These are phyloP conservation scores for Girardinus metallicus DNA, from an alignment of 2,797 vertebrate species.

Conservation along the genomic window DNA sequence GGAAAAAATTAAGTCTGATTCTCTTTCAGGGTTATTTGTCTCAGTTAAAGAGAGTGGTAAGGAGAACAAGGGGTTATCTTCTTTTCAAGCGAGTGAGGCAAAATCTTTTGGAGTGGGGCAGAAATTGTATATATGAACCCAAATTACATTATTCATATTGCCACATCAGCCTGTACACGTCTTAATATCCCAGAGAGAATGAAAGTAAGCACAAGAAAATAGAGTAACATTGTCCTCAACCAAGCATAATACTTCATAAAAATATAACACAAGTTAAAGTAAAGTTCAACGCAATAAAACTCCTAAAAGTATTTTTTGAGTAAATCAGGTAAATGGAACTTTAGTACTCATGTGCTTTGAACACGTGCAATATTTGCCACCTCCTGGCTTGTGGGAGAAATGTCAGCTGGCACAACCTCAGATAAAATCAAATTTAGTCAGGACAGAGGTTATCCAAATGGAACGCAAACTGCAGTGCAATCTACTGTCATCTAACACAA, in stretches of 20 bases:
- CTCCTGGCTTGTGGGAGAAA: conserved; percentile 2
- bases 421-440: conserved; percentile 15
- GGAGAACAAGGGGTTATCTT: conserved; percentile 26
- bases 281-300: neutral
- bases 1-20: conserved; percentile 11
- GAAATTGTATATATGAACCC: neutral
- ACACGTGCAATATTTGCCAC: too few species aligned
- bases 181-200: neutral
- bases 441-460: neutral
- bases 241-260: neutral
- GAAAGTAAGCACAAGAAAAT: neutral
- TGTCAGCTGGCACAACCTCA: neutral
- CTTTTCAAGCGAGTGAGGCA: conserved; percentile 12
- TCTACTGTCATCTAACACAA: neutral
- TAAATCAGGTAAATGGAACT: neutral
- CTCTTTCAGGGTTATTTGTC: conserved; percentile 31
- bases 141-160: neutral
- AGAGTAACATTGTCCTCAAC: neutral
- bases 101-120: conserved; percentile 5
- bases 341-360: neutral
- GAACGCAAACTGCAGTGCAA: neutral
- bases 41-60: conserved; percentile 13
- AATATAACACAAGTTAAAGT: neutral
- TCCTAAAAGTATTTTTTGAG: neutral
- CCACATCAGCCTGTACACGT: neutral